Evolutionary conservation across 2,797 vertebrate genomes (phyloP), one percentile per base, ranked within the genome.

Genomic region (Neoniphon sammara): DNA sequence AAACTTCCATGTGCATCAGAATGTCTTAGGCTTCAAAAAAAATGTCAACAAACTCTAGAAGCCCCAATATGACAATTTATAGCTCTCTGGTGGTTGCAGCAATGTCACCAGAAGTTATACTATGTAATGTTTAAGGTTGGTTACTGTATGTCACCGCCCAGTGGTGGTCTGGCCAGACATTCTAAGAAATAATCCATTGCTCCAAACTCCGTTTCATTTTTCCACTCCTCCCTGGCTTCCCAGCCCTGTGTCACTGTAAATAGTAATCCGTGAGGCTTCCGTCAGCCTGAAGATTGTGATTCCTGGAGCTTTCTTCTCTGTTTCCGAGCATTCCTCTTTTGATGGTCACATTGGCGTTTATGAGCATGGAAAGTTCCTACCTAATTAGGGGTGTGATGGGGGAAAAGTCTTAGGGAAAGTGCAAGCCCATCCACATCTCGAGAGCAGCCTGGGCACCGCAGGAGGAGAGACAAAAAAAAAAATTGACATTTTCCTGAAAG

Each of bases 261-360:
- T 88, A 90, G 81, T 88, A 81, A 86, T 88, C 85, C 57, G 1
- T 14, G 56, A 84, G 85, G 83, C 85, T 88, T 87, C 84, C 78
- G 77, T 86, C 83, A 71, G 85, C 70, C 77, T 68, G 77, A 70
- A 73, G 86, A 90, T 85, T 91, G 87, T 90, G 91, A 93, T 91
- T 92, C 82, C 86, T 91, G 90, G 88, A 91, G 85, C 86, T 78
- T 86, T 91, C 66, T 63, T 81, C 78, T 68, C 82, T 70, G 82
- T 91, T 91, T 92, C 86, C 77, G 73, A 91, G 88, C 88, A 88
- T 81, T 89, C 87, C 78, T 83, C 71, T 79, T 93, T 90, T 90
- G 83, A 92, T 89, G 90, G 90, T 88, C 54, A 71, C 75, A 71
- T 1, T 90, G 75, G 81, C 74, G 74, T 92, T 92, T 81, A 88